Percentiles rank a stretch among this genome's conserved stretches.
Evolutionary conservation across 1,140 invertebrate genomes (phyloP).

Genomic region (Danaus plexippus): DNA sequence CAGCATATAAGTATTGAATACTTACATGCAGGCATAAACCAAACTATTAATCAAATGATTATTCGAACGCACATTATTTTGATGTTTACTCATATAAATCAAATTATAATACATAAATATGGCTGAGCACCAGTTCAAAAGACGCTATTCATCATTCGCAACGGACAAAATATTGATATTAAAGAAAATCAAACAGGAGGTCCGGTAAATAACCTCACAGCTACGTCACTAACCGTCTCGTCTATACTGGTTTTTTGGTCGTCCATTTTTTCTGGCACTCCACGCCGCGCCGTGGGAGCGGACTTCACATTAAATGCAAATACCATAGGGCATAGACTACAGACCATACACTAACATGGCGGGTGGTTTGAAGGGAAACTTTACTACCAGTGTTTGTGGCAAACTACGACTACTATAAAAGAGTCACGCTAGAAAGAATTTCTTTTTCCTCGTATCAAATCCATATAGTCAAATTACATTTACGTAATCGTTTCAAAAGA

Average conservation of each 20-base stretch:
- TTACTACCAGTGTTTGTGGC: conserved; percentile 24
- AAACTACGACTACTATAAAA: conserved; percentile 45
- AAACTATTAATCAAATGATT: too few species aligned
- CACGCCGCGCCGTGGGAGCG: conserved; percentile 32
- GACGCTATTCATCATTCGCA: conserved; percentile 7
- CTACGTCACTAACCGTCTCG: conserved; percentile 14
- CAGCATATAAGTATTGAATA: too few species aligned
- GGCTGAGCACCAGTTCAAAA: too few species aligned
- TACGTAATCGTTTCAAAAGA: too few species aligned
- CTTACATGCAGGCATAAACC: too few species aligned
- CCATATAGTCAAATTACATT: too few species aligned
- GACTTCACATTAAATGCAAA: conserved; percentile 37
- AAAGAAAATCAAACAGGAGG: conserved; percentile 18
- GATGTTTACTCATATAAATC: too few species aligned
- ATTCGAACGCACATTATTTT: too few species aligned
- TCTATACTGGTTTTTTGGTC: conserved; percentile 31
- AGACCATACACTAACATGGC: too few species aligned
- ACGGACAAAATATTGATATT: conserved; percentile 12
- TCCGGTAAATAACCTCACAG: conserved; percentile 22
- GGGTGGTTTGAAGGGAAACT: conserved; percentile 11
- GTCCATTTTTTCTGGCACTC: conserved; percentile 37
- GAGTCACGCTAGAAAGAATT: conserved; percentile 19
- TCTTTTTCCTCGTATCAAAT: too few species aligned
- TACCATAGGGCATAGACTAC: too few species aligned
- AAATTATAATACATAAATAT: too few species aligned